Percentiles rank a stretch among this genome's conserved stretches.
Conservation (phyloP, 2,888 invertebrate genomes). For the Emmelina monodactyla region DNA sequence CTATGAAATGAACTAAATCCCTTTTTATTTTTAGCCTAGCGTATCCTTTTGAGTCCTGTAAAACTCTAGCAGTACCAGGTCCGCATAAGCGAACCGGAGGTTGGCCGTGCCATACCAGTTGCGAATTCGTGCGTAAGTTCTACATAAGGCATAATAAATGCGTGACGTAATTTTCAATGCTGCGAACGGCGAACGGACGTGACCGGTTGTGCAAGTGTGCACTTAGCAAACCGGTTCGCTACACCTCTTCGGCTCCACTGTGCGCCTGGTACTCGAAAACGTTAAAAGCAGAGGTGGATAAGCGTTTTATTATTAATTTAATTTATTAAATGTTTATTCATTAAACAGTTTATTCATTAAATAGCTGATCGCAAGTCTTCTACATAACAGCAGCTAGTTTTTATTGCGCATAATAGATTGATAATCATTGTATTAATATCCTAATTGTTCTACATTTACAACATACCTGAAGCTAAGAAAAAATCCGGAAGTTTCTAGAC, state of each 20-base stretch:
- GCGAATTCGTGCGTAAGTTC: conserved; percentile 37
- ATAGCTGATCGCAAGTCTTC: too few relatives aligned
- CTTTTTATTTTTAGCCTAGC: conserved; percentile 13
- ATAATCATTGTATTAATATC: too few relatives aligned
- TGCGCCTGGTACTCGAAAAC: conserved; percentile 40
- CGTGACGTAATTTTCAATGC: conserved; percentile 57
- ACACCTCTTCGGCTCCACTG: conserved; percentile 35
- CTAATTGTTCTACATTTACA: too few relatives aligned
- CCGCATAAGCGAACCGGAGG: conserved; percentile 30
- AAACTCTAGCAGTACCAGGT: conserved; percentile 40
- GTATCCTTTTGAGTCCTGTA: conserved; percentile 45
- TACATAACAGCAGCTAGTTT: too few relatives aligned
- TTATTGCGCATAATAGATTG: too few relatives aligned
- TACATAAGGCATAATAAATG: conserved; percentile 52
- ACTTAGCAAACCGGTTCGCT: conserved; percentile 28
- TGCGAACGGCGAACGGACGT: conserved; percentile 42
- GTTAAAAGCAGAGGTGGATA: conserved; percentile 6
- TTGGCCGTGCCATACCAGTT: conserved; percentile 35
- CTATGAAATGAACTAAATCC: too few relatives aligned
- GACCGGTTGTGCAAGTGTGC: conserved; percentile 50
- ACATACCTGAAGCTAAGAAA: too few relatives aligned
- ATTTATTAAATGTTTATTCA: too few relatives aligned
- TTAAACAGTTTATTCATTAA: too few relatives aligned
- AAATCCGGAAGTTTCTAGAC: too few relatives aligned
- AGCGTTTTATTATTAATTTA: too few relatives aligned